Evolutionary conservation across 2,113 vertebrate genomes (phyloP), one percentile per base, ranked within the genome.

Genomic region (Odontophorus gujanensis): DNA sequence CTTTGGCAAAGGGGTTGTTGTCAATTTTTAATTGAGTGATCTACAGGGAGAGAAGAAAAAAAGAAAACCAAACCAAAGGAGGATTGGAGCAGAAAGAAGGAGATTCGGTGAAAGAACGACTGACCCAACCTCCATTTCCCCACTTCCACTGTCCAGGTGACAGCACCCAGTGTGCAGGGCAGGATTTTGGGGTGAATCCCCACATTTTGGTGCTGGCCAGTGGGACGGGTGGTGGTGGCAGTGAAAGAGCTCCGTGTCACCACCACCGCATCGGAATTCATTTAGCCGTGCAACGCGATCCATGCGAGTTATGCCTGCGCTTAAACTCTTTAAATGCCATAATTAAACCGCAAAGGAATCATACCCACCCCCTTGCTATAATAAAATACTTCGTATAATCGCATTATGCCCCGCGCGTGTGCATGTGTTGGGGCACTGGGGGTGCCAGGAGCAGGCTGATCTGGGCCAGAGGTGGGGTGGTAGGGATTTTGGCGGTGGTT

Each of bases 21-120:
- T 99, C 99, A 77, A 99, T 99, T 98, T 99, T 99, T 97, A 99
- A 98, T 93, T 99, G 99, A 8, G 99, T 99, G 97, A 99, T 99
- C 99, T 99, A 97, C 18, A 91, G 66, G 63, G 38, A 84, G 96
- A 97, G 82, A 58, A 91, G 7, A 43, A 75, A 20, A 61, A 42
- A 72, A 55, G 95, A n/a, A 78, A 25, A 78, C 15, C 36, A 30
- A 14, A 36, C 24, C 9, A 10, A 68, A 51, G n/a, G 4, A 28
- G 19, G 24, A 8, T 57, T 71, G 68, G 34, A 32, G 13, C 13
- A 75, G 59, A 85, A 74, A 82, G 45, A 47, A 82, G n/a, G 26
- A 72, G 15, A 67, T 75, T 85, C 85, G 79, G 13, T 40, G 1
- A 8, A 51, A 55, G 61, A 75, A 6, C 8, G 13, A 58, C 9